Evolutionary conservation across 2,113 vertebrate species (phyloP).

Genomic region (Neofelis nebulosa): DNA sequence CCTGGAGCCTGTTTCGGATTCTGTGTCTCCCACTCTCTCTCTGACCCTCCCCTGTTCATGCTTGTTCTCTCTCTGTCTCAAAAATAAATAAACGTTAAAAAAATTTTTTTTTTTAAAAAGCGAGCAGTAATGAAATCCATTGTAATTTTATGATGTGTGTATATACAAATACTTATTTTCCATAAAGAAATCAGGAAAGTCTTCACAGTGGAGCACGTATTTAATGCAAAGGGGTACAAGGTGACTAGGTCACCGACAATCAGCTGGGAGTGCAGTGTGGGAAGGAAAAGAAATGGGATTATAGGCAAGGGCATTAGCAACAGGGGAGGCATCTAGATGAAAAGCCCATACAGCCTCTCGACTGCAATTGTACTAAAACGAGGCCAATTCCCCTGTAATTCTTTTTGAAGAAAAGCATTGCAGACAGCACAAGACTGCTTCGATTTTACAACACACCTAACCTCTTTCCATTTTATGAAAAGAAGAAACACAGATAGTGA

Average conservation of each 20-base stretch:
- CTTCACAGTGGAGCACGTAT: neutral
- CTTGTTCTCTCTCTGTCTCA: too few species aligned
- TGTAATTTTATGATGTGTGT: neutral
- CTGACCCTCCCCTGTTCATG: too few species aligned
- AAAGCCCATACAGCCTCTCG: rapidly evolving
- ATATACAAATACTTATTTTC: neutral
- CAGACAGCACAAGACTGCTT: neutral
- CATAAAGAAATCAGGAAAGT: neutral
- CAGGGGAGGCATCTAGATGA: rapidly evolving
- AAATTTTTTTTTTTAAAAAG: too few species aligned
- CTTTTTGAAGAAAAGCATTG: neutral
- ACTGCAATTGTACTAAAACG: neutral
- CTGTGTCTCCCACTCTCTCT: too few species aligned
- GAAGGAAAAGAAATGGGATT: neutral
- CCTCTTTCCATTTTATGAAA: neutral
- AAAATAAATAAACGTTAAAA: too few species aligned
- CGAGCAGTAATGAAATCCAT: rapidly evolving
- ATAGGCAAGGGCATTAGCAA: neutral
- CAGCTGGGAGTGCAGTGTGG: neutral
- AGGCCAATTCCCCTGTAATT: neutral
- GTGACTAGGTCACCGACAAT: neutral
- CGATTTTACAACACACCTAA: neutral
- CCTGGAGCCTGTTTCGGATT: too few species aligned
- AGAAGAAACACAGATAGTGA: neutral
- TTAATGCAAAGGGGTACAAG: neutral